Evolutionary conservation across 2,797 vertebrate species (phyloP), one percentile per base, ranked within the genome.

Genomic region (Arremon brunneinucha): DNA sequence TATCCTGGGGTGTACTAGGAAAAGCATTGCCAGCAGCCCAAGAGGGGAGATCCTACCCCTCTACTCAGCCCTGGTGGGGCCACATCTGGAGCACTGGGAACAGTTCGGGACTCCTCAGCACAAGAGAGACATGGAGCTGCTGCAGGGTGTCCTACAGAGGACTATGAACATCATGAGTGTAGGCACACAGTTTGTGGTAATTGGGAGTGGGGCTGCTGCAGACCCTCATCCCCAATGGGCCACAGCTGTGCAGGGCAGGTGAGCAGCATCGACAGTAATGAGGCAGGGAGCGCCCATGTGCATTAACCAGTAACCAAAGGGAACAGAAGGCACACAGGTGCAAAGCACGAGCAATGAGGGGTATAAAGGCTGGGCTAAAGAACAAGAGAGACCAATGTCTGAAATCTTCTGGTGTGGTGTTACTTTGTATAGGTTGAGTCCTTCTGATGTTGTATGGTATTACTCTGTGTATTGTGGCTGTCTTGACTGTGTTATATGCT

Each of bases 401-500:
- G 55, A 56, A 56, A 14, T n/a, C 14, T 56, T 56, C 14, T 56
- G 55, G 8, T 34, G 22, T 34, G 22, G 1, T 56, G n/a, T 56
- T 34, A 6, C 3, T 16, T 16, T 34, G 7, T 24, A 8, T 17
- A 14, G 22, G 22, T 11, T 5, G n/a, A 34, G 24, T 22, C 7
- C 2, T 34, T 56, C 22, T 34, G 7, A 6, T 24, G 5, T 34
- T 24, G 14, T 11, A 23, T 35, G 14, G 22, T 8, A 5, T 15
- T 24, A 2, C 14, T 56, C n/a, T 11, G 2, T 34, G n/a, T 24
- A 5, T 34, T 8, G 14, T 11, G 14, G 22, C n/a, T 3, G 2
- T 11, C n/a, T 56, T 0, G 2, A 11, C 22, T 34, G 22, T 3
- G 7, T 22, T 3, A 24, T 11, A 8, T n/a, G 9, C 53, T 56